These are phyloP conservation scores for Synanthedon vespiformis DNA, from an alignment of 2,888 invertebrate genomes.

Conservation along the genomic window DNA sequence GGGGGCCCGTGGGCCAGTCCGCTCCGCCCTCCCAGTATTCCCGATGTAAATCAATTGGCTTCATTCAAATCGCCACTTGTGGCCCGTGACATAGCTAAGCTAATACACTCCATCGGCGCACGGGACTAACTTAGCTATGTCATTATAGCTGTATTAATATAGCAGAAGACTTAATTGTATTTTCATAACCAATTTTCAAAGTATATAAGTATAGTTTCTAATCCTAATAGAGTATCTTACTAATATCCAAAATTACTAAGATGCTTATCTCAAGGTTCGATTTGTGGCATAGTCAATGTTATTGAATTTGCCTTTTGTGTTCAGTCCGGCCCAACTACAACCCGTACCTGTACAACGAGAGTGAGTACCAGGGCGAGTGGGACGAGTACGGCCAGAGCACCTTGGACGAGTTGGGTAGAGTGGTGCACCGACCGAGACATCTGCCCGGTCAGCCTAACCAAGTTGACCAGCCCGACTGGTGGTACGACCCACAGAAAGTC, in stretches of 20 bases:
- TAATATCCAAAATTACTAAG: too few relatives aligned
- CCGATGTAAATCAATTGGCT: slow-evolving; percentile 26
- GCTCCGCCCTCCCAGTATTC: slow-evolving; percentile 41
- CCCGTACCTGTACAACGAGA: slow-evolving; percentile 55
- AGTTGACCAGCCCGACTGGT: slow-evolving; percentile 67
- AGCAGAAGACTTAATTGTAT: too few relatives aligned
- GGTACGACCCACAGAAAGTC: slow-evolving; percentile 65
- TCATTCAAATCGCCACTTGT: too few relatives aligned
- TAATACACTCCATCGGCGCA: too few relatives aligned
- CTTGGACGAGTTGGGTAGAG: slow-evolving; percentile 28
- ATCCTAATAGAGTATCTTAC: background rate
- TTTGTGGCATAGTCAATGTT: too few relatives aligned
- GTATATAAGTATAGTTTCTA: background rate
- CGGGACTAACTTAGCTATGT: too few relatives aligned
- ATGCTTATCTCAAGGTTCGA: too few relatives aligned
- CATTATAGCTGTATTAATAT: too few relatives aligned
- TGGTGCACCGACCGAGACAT: slow-evolving; percentile 12
- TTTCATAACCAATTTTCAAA: too few relatives aligned
- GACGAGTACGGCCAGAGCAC: slow-evolving; percentile 23
- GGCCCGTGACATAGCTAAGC: too few relatives aligned
- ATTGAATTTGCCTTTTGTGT: too few relatives aligned
- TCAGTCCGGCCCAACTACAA: slow-evolving; percentile 55
- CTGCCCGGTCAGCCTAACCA: slow-evolving; percentile 59
- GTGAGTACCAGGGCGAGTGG: slow-evolving; percentile 18
- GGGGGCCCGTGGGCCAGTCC: slow-evolving; percentile 43